Base-by-base conservation (phyloP, 2,888 invertebrate species). In the Lordiphosa fenestrarum region DNA sequence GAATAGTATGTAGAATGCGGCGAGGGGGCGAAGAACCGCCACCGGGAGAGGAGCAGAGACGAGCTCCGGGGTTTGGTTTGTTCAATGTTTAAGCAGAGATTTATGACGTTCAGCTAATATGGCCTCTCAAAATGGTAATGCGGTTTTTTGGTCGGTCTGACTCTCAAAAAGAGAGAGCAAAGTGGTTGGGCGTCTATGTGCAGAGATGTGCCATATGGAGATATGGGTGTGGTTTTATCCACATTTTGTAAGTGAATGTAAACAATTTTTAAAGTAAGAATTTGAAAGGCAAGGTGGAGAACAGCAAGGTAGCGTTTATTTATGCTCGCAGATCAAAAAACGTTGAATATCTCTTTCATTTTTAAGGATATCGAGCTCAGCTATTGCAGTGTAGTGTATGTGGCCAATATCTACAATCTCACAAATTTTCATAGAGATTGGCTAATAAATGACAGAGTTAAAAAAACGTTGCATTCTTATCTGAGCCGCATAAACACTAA, bases 81-180 rank as follows among this genome's bases (percentile, higher is more conserved):
- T 56, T 36, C 67, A 71, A 77, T 71, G 64, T 66, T 66, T 52
- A 52, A 51, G 44, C 72, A 42, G 66, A 81, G 81, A 80, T 80
- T 83, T 83, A 80, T 80, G 84, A 72, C 63, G 55, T 66, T 69
- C 66, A 60, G 74, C 72, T 80, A 76, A 83, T 83, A 80, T 72
- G 77, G 64, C 70, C 70, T 54, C 64, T 66, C 70, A 73, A 74
- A 74, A 83, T 77, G 77, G 60, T 75, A 73, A 78, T 71, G 69
- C 48, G 68, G 66, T 65, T 65, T 63, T 41, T 50, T 40, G 53
- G 30, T 50, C 40, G 53, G 30, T 35, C 54, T 48, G 59, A 25
- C 56, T 55, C 36, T 37, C 41, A 39, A 39, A 39, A 39, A 15
- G 7, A 19, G 38, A 15, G 7, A 19, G 38, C 47, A 10, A 41